These are phyloP conservation scores for Amblyjoppa proteus DNA, from an alignment of 2,888 invertebrate species.

Conservation along the genomic window DNA sequence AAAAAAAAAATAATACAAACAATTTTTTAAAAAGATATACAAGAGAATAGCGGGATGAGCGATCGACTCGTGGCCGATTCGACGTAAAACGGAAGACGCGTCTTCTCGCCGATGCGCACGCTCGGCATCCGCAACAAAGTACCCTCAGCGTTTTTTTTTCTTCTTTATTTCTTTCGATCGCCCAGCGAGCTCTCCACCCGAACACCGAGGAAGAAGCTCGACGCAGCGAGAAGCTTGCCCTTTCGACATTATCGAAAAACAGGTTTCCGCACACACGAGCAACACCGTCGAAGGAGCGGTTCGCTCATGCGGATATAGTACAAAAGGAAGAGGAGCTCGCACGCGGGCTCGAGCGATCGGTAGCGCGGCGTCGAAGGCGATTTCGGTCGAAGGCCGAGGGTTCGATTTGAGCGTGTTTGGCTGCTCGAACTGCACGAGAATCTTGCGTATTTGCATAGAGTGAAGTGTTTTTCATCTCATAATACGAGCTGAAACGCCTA, in stretches of 20 bases:
- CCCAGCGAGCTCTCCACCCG: neutral
- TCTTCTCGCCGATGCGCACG: neutral
- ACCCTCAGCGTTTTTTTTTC: neutral
- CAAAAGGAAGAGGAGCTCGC: slow-evolving; percentile 57
- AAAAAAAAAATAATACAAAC: too few species aligned
- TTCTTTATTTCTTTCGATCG: neutral
- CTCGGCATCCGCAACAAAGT: neutral
- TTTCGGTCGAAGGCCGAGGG: slow-evolving; percentile 60
- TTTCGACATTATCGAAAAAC: slow-evolving; percentile 77
- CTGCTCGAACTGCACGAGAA: too few species aligned
- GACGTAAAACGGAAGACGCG: neutral
- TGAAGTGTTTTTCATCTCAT: too few species aligned
- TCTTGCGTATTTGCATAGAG: too few species aligned
- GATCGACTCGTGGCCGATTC: too few species aligned
- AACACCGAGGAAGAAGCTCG: slow-evolving; percentile 9
- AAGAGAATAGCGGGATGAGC: too few species aligned
- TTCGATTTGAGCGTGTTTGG: too few species aligned
- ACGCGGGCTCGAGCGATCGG: slow-evolving; percentile 54
- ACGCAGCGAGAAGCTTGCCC: slow-evolving; percentile 62
- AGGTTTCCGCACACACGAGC: slow-evolving; percentile 72
- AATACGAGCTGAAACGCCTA: too few species aligned
- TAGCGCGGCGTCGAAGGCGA: slow-evolving; percentile 59
- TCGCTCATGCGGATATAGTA: slow-evolving; percentile 55
- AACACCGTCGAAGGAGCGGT: slow-evolving; percentile 51
- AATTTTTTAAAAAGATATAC: too few species aligned